Evolutionary conservation across 2,113 vertebrate species (phyloP), one percentile per base, ranked within the genome.

Genomic region (Catharus fuscescens): DNA sequence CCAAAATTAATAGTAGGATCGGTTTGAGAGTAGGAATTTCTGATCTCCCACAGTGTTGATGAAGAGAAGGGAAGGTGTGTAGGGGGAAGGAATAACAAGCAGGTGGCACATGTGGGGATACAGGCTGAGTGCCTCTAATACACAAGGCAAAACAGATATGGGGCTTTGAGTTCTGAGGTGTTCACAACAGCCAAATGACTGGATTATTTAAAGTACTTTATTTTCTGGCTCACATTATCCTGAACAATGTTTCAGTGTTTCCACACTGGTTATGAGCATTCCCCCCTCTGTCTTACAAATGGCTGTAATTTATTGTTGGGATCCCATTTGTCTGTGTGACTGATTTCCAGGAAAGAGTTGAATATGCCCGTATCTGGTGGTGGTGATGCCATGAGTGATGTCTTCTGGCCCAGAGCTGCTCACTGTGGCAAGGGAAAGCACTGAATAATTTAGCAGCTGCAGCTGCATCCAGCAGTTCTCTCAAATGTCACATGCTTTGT

Each of bases 361-460:
- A 26, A 13, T 20, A 12, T 60, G 53, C 65, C 72, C 67, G 40
- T 50, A 3, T 66, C 21, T 76, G 56, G 23, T 67, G 40, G 26
- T 76, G 64, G 8, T 74, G 38, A 4, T 64, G 25, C 45, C 19
- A 1, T 19, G 45, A 80, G 32, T 8, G 47, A 34, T 87, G 61
- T n/a, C 57, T 86, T 13, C 69, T 70, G 54, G 20, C 45, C 28
- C 5, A 8, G 83, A 84, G 57, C 88, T 76, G 78, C 47, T 62
- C 32, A 2, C 18, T 0, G 0, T 36, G 61, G 56, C 65, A 61
- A 45, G 23, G 52, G 40, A 87, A 50, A 64, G 29, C 71, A 4
- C 87, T 97, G 92, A 96, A 95, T 96, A 95, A 96, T 97, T 95
- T 62, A 97, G 67, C 38, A 77, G 53, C 45, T 93, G 90, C 69